phyloP scores from a whole-genome alignment of 2,113 vertebrate species.

The Xenus cinereus region DNA sequence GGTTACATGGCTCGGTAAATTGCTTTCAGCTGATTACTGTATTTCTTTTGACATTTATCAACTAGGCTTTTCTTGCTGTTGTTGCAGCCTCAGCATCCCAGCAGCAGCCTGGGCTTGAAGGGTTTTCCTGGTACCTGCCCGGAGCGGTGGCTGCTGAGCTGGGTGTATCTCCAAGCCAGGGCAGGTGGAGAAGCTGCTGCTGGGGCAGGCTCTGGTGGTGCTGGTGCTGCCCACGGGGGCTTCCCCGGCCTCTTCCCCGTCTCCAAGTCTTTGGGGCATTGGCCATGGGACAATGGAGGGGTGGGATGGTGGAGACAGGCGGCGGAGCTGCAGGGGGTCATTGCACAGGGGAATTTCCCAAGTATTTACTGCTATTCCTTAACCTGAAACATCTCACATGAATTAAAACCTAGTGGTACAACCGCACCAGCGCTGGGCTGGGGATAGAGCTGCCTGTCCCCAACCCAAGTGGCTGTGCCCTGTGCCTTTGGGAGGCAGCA shows the following conservation, averaged over 20 bases:
- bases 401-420: neutral
- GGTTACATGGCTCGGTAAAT: slow-evolving; percentile 86
- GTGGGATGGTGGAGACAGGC: neutral
- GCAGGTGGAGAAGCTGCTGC: neutral
- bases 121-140: slow-evolving; percentile 20
- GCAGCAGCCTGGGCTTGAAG: neutral
- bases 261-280: neutral
- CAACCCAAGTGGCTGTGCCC: rapidly evolving
- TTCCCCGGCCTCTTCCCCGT: neutral
- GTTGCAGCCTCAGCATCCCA: slow-evolving; percentile 9
- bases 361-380: neutral
- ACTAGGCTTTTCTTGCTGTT: slow-evolving; percentile 72
- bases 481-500: rapidly evolving
- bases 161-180: neutral
- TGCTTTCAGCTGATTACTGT: slow-evolving; percentile 94
- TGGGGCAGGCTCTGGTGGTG: neutral
- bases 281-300: neutral
- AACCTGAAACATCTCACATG: neutral
- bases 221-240: neutral
- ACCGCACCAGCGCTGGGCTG: rapidly evolving
- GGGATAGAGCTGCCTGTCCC: neutral
- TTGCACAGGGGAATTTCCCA: neutral
- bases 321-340: neutral
- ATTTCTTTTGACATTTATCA: slow-evolving; percentile 94
- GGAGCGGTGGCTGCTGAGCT: neutral